Conservation (phyloP, 1,140 invertebrate genomes). For the Procambarus virginalis region DNA sequence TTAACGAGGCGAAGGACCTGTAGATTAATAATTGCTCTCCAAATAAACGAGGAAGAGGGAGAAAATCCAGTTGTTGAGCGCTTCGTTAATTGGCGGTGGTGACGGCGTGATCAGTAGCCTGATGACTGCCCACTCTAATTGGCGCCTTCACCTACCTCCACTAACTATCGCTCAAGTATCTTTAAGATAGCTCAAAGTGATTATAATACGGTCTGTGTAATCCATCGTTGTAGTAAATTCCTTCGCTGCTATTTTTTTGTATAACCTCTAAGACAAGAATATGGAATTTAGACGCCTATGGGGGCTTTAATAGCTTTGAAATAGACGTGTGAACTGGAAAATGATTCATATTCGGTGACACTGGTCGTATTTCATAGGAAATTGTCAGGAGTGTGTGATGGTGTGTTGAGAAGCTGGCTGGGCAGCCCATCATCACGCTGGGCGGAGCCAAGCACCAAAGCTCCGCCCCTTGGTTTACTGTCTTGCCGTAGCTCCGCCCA, state of each 20-base stretch:
- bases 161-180: neutral
- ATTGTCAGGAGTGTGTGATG: neutral
- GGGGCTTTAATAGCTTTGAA: no score
- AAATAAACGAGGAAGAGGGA: constrained; percentile 27
- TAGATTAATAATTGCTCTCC: constrained; percentile 10
- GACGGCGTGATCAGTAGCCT: constrained; percentile 31
- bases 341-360: neutral
- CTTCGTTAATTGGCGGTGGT: constrained; percentile 25
- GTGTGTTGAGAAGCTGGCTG: constrained; percentile 45
- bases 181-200: neutral
- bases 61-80: constrained; percentile 44
- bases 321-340: no score
- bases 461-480: constrained; percentile 12
- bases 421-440: constrained; percentile 34
- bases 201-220: no score
- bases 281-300: no score
- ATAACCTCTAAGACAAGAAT: no score
- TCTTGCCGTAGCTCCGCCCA: constrained; percentile 6
- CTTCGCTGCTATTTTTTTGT: no score
- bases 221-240: no score
- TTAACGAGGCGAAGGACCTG: neutral
- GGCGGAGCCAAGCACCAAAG: constrained; percentile 2
- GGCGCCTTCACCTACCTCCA: constrained; percentile 8
- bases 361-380: neutral
- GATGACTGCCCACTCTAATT: constrained; percentile 50